A percentile compares a stretch with the other conserved stretches of the same genome.
phyloP scores from a whole-genome alignment of 2,113 vertebrate genomes.

The Paramisgurnus dabryanus region DNA sequence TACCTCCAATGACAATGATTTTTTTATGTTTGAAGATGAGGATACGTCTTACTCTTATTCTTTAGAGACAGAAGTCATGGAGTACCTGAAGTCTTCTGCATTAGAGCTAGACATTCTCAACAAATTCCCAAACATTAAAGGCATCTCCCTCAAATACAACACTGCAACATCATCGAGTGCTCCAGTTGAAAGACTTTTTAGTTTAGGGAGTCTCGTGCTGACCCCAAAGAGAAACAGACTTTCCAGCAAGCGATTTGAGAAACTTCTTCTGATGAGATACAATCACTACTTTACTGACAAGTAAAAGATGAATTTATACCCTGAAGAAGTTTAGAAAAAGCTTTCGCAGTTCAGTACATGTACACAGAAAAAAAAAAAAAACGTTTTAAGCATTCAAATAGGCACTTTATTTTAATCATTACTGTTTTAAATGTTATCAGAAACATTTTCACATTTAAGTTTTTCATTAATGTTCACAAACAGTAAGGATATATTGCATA shows the following conservation, averaged over 20 bases:
- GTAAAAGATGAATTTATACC: not conserved
- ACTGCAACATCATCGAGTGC: slow-evolving; percentile 2
- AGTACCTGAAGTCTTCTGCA: slow-evolving; percentile 7
- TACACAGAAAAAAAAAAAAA: no score
- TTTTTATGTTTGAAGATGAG: not conserved
- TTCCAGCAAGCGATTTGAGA: not conserved
- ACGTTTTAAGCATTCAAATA: no score
- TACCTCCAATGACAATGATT: not conserved
- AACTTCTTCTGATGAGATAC: not conserved
- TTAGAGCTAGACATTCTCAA: slow-evolving; percentile 9
- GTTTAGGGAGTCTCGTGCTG: not conserved
- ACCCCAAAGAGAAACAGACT: slow-evolving; percentile 8
- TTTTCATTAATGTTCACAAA: no score
- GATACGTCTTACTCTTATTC: not conserved
- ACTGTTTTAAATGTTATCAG: no score
- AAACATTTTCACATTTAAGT: no score
- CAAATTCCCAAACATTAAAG: not conserved
- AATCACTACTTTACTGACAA: not conserved
- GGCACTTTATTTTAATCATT: no score
- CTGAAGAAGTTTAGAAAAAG: no score
- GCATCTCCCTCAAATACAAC: not conserved
- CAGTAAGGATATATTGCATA: no score
- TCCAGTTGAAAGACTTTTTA: not conserved
- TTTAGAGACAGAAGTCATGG: slow-evolving; percentile 3
- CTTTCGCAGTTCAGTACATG: no score